Evolutionary conservation across 2,113 vertebrate genomes (phyloP).

Genomic region (Sakesphorus luctuosus): DNA sequence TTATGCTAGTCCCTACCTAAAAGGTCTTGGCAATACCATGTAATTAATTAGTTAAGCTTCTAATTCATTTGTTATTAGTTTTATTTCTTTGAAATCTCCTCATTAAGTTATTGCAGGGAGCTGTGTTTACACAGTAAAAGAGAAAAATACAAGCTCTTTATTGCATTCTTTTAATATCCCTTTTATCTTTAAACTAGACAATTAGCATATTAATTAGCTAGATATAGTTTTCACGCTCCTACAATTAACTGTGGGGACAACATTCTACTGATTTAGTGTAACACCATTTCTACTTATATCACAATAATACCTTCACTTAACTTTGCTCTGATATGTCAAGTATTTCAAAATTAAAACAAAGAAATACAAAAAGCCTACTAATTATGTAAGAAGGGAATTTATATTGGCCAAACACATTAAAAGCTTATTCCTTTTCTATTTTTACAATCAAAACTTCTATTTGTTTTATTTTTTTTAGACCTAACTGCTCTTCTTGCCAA

Average conservation of each 20-base stretch:
- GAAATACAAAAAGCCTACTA: not conserved
- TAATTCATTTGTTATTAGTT: slow-evolving; percentile 33
- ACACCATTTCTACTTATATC: not conserved
- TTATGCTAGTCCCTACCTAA: not conserved
- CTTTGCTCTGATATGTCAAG: not conserved
- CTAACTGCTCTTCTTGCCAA: not conserved
- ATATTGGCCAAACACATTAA: not conserved
- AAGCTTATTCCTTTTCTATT: not conserved
- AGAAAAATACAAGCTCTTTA: slow-evolving; percentile 41
- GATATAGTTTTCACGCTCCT: not conserved
- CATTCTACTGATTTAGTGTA: not conserved
- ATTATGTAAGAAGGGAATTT: not conserved
- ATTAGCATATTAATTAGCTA: slow-evolving; percentile 61
- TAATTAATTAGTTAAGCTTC: slow-evolving; percentile 43
- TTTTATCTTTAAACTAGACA: slow-evolving; percentile 42
- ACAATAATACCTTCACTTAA: not conserved
- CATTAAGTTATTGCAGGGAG: slow-evolving; percentile 44
- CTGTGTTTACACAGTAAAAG: slow-evolving; percentile 34
- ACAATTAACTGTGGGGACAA: not conserved
- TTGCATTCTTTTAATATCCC: not conserved
- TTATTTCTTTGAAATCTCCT: slow-evolving; percentile 44
- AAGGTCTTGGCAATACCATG: slow-evolving; percentile 24
- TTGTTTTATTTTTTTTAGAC: not conserved
- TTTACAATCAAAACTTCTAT: not conserved
- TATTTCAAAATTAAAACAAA: not conserved